Conservation (phyloP, 2,113 vertebrate species). For the Dascyllus trimaculatus region DNA sequence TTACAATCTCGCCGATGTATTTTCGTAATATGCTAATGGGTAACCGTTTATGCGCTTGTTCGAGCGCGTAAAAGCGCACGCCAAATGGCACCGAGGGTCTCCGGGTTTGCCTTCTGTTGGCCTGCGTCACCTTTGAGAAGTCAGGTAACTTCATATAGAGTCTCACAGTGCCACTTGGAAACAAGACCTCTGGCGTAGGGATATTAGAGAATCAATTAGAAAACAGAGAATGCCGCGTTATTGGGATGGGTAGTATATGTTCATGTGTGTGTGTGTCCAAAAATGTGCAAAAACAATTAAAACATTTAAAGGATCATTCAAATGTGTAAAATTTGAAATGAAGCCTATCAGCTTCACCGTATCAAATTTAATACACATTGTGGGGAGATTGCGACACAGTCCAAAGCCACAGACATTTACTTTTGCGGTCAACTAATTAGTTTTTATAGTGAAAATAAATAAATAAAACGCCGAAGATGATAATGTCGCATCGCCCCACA, state of each 20-base stretch:
- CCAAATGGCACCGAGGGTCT: not conserved
- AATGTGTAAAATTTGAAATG: not conserved
- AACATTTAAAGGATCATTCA: not conserved
- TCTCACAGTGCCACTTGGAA: not conserved
- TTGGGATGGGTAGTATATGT: not conserved
- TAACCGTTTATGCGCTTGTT: not conserved
- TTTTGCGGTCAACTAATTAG: not conserved
- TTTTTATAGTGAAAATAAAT: not conserved
- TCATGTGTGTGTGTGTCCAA: not conserved
- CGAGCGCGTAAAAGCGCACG: slow-evolving; percentile 37
- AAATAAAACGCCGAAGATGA: not conserved
- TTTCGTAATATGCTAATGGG: not conserved
- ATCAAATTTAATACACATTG: not conserved
- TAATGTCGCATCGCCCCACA: not conserved
- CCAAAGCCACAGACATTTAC: not conserved
- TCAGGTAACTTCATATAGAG: not conserved
- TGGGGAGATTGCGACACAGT: not conserved
- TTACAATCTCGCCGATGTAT: not conserved
- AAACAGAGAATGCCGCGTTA: not conserved
- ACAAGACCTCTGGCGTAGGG: not conserved
- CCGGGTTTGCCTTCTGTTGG: not conserved
- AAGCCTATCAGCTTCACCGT: not conserved
- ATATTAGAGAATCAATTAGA: not conserved
- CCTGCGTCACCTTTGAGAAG: not conserved
- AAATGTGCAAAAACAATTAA: not conserved